These are phyloP conservation scores for Cenopis cana DNA, from an alignment of 2,888 invertebrate genomes.

Conservation along the genomic window DNA sequence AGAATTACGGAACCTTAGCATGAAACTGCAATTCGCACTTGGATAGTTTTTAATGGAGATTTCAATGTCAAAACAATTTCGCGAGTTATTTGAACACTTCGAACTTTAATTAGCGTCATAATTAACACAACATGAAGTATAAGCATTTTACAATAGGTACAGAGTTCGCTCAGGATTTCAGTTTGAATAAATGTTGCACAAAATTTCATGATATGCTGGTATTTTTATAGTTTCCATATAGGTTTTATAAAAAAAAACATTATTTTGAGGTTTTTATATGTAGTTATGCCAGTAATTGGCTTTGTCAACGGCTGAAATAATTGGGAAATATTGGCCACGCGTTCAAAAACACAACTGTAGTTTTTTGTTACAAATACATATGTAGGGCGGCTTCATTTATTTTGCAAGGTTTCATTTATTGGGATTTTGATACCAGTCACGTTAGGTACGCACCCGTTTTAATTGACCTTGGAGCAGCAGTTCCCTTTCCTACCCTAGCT, in stretches of 20 bases:
- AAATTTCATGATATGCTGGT: not conserved
- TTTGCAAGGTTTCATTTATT: not conserved
- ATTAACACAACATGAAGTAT: conserved; percentile 12
- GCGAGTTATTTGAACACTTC: conserved; percentile 13
- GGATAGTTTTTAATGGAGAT: conserved; percentile 46
- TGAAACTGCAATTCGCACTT: not conserved
- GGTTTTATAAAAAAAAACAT: conserved; percentile 5
- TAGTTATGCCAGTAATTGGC: conserved; percentile 23
- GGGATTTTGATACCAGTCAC: not conserved
- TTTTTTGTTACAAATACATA: not conserved
- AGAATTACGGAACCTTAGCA: conserved; percentile 18
- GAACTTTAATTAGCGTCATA: conserved; percentile 23
- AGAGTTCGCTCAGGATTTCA: not conserved
- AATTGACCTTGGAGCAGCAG: not conserved
- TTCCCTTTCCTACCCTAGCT: not conserved
- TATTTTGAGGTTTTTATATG: conserved; percentile 7
- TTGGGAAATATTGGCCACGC: not conserved
- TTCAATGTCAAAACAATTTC: conserved; percentile 48
- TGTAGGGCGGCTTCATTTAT: not conserved
- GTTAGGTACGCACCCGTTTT: no score
- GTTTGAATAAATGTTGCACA: not conserved
- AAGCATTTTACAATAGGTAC: conserved; percentile 12
- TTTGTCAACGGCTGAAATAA: conserved; percentile 6
- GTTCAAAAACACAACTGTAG: not conserved
- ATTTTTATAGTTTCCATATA: conserved; percentile 37